Evolutionary conservation across 2,113 vertebrate genomes (phyloP).

Genomic region (Polypterus senegalus): DNA sequence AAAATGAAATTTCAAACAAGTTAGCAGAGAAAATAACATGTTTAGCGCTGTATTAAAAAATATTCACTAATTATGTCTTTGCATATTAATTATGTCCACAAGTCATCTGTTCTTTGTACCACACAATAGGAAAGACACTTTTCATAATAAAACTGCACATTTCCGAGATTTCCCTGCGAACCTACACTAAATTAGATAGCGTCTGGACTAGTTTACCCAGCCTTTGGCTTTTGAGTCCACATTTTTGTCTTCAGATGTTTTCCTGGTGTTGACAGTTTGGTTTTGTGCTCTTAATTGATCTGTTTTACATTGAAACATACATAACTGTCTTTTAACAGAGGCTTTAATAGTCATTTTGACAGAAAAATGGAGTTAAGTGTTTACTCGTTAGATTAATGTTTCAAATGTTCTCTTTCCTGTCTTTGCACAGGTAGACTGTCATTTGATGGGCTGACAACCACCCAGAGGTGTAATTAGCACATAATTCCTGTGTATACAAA

Average conservation of each 20-base stretch:
- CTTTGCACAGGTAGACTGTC: constrained; percentile 28
- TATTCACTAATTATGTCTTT: not conserved
- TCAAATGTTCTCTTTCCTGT: constrained; percentile 29
- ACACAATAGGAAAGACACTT: not conserved
- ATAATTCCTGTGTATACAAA: constrained; percentile 51
- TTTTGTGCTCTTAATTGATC: constrained; percentile 24
- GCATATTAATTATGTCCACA: not conserved
- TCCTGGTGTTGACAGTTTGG: constrained; percentile 31
- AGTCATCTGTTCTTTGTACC: not conserved
- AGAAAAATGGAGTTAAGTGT: constrained; percentile 34
- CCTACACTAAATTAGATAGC: too few species aligned
- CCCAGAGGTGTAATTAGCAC: constrained; percentile 42
- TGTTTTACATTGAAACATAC: constrained; percentile 17
- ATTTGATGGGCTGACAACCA: constrained; percentile 37
- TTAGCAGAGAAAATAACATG: too few species aligned
- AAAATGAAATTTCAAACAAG: too few species aligned
- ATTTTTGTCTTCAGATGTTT: constrained; percentile 31
- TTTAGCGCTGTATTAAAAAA: not conserved
- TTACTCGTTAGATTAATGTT: constrained; percentile 39
- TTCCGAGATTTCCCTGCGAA: too few species aligned
- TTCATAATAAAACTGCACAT: not conserved
- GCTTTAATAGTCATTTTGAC: constrained; percentile 30
- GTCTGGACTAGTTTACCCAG: too few species aligned
- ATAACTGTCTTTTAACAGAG: constrained; percentile 36
- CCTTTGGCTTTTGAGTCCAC: constrained; percentile 20